A percentile compares a stretch with the other conserved stretches of the same genome.
These are phyloP conservation scores for Fregetta grallaria DNA, from an alignment of 2,113 vertebrate genomes.

Conservation along the genomic window DNA sequence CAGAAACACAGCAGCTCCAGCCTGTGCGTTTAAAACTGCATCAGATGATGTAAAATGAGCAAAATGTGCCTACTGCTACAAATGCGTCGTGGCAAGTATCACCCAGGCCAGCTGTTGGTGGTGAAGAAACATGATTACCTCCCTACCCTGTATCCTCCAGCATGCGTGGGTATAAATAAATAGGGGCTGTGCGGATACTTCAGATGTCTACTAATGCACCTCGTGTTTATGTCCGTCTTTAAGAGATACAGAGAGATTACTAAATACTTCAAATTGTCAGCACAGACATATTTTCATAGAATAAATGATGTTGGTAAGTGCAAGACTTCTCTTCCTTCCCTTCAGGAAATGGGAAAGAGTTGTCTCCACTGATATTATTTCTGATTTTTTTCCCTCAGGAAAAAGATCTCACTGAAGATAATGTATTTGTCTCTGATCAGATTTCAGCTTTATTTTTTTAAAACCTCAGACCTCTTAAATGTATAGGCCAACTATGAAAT, in stretches of 20 bases:
- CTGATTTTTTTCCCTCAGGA: background rate
- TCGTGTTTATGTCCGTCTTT: background rate
- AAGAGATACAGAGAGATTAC: background rate
- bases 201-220: background rate
- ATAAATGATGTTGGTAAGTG: background rate
- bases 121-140: background rate
- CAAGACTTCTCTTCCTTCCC: background rate
- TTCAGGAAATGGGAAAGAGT: background rate
- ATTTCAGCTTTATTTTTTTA: background rate
- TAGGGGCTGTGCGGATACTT: background rate
- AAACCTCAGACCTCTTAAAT: background rate
- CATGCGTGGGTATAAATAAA: background rate
- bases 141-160: background rate
- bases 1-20: background rate
- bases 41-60: background rate
- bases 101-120: background rate
- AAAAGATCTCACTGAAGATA: background rate
- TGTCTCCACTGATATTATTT: background rate
- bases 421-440: background rate
- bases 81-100: background rate
- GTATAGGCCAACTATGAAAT: background rate
- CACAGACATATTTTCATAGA: background rate
- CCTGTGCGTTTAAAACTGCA: background rate
- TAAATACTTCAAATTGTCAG: slow-evolving; percentile 1
- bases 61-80: background rate